Percentiles rank a stretch among this genome's conserved stretches.
phyloP scores from a whole-genome alignment of 2,888 invertebrate species.

The Hermodice carunculata region DNA sequence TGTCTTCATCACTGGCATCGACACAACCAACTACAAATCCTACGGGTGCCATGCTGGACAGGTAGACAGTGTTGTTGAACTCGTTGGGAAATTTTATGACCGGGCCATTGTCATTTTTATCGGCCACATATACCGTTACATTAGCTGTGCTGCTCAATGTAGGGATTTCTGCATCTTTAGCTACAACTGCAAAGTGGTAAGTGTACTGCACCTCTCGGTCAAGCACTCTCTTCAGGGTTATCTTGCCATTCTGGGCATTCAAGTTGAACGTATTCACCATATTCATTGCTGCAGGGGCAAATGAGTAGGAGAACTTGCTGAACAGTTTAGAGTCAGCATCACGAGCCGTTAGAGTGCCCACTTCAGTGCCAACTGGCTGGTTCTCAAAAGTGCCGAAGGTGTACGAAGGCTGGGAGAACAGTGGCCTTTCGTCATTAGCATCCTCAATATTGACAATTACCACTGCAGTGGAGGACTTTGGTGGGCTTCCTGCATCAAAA shows the following conservation, averaged over 20 bases:
- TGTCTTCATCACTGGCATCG: slow-evolving; percentile 49
- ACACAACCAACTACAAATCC: slow-evolving; percentile 47
- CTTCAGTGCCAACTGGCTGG: slow-evolving; percentile 81
- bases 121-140: slow-evolving; percentile 45
- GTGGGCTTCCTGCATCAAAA: slow-evolving; percentile 82
- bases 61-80: slow-evolving; percentile 43
- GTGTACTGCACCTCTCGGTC: slow-evolving; percentile 41
- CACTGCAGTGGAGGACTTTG: slow-evolving; percentile 71
- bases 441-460: slow-evolving; percentile 82
- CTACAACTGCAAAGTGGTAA: slow-evolving; percentile 26
- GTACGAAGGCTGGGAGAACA: slow-evolving; percentile 91
- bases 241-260: slow-evolving; percentile 44
- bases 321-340: slow-evolving; percentile 77
- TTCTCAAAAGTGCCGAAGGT: slow-evolving; percentile 76
- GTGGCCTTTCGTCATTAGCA: slow-evolving; percentile 94
- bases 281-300: neutral
- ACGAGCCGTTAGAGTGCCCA: slow-evolving; percentile 89
- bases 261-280: slow-evolving; percentile 38
- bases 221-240: slow-evolving; percentile 37
- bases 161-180: slow-evolving; percentile 29
- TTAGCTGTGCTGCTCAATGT: slow-evolving; percentile 35
- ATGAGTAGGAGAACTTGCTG: slow-evolving; percentile 10
- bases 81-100: slow-evolving; percentile 47
- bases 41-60: slow-evolving; percentile 36
- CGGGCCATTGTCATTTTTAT: slow-evolving; percentile 56